Evolutionary conservation across 2,888 invertebrate species (phyloP), one percentile per base, ranked within the genome.

Genomic region (Acanthosepion lycidas): DNA sequence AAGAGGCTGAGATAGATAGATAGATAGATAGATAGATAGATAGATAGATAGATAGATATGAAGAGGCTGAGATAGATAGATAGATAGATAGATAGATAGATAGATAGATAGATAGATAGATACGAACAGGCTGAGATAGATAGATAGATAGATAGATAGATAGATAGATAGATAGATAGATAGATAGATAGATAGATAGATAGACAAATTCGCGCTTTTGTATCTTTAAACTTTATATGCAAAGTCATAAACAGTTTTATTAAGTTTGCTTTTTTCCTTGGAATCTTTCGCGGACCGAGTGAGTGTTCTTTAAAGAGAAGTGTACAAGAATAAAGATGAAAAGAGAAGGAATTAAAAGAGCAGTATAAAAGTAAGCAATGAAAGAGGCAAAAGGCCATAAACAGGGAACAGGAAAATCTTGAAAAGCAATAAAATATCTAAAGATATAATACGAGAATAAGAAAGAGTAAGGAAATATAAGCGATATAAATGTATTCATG

Each of bases 301-400:
- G 78, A 78, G 78, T 78, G n/a, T 78, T 33, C 78, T 78, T 78
- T 78, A n/a, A 78, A 78, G 78, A 78, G 78, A n/a, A 78, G 8
- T 15, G 33, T n/a, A n/a, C n/a, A n/a, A 78, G 59, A 78, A n/a
- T 78, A 78, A 78, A 78, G 78, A 93, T 93, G 93, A 51, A 49
- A 94, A 33, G n/a, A 28, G 33, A 23, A 91, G 94, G 28, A 91
- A 33, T 95, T 94, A 28, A 92, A 95, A 94, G 94, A 94, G 94
- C 51, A 91, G 91, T 94, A 94, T 93, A 78, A 94, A 94, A 94
- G 94, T 64, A 91, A 95, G 95, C 94, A 91, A 91, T 95, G 91
- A 59, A 91, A 92, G 55, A 94, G 91, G 42, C 42, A 42, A 42
- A 91, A 93, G 51, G 59, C 48, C 55, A 59, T 92, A 55, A 91